phyloP scores from a whole-genome alignment of 2,888 invertebrate genomes.

The Aphidius colemani region DNA sequence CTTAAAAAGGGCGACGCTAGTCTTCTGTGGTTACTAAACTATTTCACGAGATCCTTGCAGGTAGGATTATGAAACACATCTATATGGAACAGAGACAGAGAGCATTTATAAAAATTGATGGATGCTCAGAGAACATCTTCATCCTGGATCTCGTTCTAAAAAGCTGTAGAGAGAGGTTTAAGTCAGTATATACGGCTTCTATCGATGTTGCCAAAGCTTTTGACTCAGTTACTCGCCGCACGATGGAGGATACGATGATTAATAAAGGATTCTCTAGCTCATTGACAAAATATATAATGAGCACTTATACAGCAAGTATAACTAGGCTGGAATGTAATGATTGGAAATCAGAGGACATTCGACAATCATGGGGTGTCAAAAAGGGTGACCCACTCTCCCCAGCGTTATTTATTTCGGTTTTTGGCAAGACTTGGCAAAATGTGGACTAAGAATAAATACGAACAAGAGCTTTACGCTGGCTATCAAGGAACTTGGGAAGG shows the following conservation, averaged over 20 bases:
- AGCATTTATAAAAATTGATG: slow-evolving; percentile 18
- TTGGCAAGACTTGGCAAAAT: slow-evolving; percentile 21
- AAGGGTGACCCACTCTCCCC: slow-evolving; percentile 37
- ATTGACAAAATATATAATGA: background rate
- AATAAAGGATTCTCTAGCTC: background rate
- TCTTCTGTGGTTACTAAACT: too few species aligned
- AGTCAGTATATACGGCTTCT: slow-evolving; percentile 26
- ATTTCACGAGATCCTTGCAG: too few species aligned
- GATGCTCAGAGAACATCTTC: background rate
- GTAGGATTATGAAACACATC: too few species aligned
- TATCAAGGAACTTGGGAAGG: background rate
- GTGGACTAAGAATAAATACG: slow-evolving; percentile 11
- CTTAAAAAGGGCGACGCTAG: too few species aligned
- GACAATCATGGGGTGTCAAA: slow-evolving; percentile 22
- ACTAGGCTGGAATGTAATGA: slow-evolving; percentile 18
- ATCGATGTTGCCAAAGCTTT: slow-evolving; percentile 28
- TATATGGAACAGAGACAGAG: too few species aligned
- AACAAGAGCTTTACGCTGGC: slow-evolving; percentile 44
- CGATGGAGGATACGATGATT: background rate
- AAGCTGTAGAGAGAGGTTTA: too few species aligned
- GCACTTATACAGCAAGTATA: background rate
- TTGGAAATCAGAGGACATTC: background rate
- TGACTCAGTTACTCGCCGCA: slow-evolving; percentile 23
- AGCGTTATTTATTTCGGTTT: slow-evolving; percentile 30
- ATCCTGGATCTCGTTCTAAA: background rate